phyloP scores from a whole-genome alignment of 1,140 invertebrate species.

The Ganaspis sp. region DNA sequence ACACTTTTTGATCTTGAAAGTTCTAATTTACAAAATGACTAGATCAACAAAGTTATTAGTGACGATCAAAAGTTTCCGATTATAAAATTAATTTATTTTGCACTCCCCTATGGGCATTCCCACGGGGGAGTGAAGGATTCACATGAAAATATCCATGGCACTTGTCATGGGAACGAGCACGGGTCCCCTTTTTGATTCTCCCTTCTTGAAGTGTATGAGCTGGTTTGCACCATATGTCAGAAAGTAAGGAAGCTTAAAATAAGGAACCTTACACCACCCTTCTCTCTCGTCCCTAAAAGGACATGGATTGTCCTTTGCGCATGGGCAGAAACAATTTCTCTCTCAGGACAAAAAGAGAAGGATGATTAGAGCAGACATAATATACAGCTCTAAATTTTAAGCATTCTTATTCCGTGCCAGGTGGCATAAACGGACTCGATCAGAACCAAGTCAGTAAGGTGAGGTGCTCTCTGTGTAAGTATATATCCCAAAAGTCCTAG shows the following conservation, averaged over 20 bases:
- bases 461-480: not conserved
- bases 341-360: not conserved
- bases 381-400: not conserved
- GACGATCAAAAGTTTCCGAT: not conserved
- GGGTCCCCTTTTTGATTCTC: constrained; percentile 37
- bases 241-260: constrained; percentile 34
- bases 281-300: constrained; percentile 30
- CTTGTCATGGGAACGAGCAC: constrained; percentile 76
- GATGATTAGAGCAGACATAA: not conserved
- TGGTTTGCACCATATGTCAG: constrained; percentile 46
- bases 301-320: constrained; percentile 12
- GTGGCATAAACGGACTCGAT: not conserved
- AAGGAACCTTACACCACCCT: constrained; percentile 37
- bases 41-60: not conserved
- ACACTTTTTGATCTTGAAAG: no score
- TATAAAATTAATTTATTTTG: constrained; percentile 10
- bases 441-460: constrained; percentile 9
- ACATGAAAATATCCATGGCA: constrained; percentile 69
- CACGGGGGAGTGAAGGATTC: constrained; percentile 74
- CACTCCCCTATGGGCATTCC: constrained; percentile 58
- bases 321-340: constrained; percentile 7
- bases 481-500: not conserved
- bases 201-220: constrained; percentile 44
- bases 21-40: not conserved
- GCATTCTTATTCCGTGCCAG: not conserved